These are phyloP conservation scores for Vespertilio murinus DNA, from an alignment of 2,797 vertebrate genomes.

Conservation along the genomic window DNA sequence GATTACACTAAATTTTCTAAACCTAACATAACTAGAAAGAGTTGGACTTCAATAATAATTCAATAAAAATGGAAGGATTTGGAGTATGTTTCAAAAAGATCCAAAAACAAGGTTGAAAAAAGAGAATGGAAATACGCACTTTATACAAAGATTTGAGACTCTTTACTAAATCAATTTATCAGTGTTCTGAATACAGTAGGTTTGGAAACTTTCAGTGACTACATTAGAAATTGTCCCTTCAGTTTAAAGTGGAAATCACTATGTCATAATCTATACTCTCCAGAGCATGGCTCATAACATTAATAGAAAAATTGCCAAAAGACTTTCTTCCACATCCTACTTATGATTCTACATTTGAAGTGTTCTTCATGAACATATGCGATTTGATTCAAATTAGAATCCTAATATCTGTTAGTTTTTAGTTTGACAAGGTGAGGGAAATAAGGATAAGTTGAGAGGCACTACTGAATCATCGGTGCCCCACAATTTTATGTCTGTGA, in stretches of 20 bases:
- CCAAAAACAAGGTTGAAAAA: not conserved
- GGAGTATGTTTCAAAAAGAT: not conserved
- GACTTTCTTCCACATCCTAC: not conserved
- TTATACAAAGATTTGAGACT: not conserved
- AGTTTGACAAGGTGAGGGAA: not conserved
- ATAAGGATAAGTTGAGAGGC: not conserved
- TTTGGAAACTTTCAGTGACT: not conserved
- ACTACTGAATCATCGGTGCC: not conserved
- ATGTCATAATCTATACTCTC: accelerated
- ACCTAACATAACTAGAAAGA: not conserved
- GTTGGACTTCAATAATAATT: not conserved
- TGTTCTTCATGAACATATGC: not conserved
- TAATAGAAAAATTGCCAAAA: not conserved
- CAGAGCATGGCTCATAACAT: not conserved
- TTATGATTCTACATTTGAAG: not conserved
- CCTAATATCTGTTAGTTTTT: not conserved
- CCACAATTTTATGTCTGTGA: not conserved
- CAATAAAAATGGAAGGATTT: not conserved
- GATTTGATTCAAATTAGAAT: not conserved
- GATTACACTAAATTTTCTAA: not conserved
- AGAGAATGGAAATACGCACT: not conserved
- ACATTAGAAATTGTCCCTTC: not conserved
- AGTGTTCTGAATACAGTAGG: not conserved
- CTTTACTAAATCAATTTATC: not conserved
- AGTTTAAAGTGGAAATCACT: not conserved